Evolutionary conservation across 2,888 invertebrate genomes (phyloP), one percentile per base, ranked within the genome.

Genomic region (Calliopum simillimum): DNA sequence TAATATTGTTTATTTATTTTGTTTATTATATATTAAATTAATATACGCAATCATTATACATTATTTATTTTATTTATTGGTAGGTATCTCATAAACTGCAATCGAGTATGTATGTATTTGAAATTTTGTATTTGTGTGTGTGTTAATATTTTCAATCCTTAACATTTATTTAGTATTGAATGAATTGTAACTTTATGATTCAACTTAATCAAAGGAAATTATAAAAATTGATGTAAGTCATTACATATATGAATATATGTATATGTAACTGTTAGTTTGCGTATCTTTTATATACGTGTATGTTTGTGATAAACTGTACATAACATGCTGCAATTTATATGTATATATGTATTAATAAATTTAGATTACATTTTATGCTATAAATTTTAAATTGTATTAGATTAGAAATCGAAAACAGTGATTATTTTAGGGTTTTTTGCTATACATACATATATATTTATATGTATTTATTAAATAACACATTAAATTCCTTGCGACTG

Each of bases 51-150:
- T 71, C 64, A 73, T 73, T 71, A 73, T 75, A 63, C 72, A 71
- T 62, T 61, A 71, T 71, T 71, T 74, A 74, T 79, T 80, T 78
- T 79, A 78, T 79, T 78, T 75, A 74, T 81, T 77, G 46, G 43
- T 70, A 67, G 68, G 70, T 55, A 64, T 71, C 72, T 70, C 71
- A 63, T 73, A 69, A 74, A 73, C 72, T 74, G 68, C 70, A 67
- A 68, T 68, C 66, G 71, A 73, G 65, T 76, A 72, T 73, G 71
- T 72, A 65, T 68, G 65, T 69, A 25, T 67, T 68, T 62, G 33
- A 33, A 33, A 33, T 33, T 62, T 41, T 64, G 64, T 70, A 58
- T 44, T 61, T 68, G 66, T 70, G 49, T 71, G 43, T 59, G 55
- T 70, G 43, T 77, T 16, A 69, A 55, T 61, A 16, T 46, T 76